Base-by-base conservation (phyloP, 2,888 invertebrate genomes). In the Drosophila tripunctata region DNA sequence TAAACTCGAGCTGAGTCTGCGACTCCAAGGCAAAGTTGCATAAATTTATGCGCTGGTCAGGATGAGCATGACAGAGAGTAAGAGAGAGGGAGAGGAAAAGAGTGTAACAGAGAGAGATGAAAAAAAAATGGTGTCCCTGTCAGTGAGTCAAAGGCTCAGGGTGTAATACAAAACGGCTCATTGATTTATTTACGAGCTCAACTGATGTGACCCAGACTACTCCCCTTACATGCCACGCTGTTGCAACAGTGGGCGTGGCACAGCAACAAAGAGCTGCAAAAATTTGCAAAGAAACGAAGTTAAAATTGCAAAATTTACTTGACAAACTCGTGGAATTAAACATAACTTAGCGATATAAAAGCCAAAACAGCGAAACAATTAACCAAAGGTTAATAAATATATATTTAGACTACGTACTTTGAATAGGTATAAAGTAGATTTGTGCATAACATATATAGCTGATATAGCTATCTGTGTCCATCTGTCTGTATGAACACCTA, bases 131-230 rank as follows among this genome's bases (percentile, higher is more conserved):
- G n/a, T 31, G 54, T 43, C 33, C 14, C 54, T 50, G 54, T 54
- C 60, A 54, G 17, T 55, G 55, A 44, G 44, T 61, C 63, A 12
- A 63, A 63, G 51, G 35, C 41, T 17, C 69, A 63, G 67, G 58
- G 61, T 75, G 84, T 78, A 80, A 78, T 82, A 87, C 83, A 77
- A 84, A 85, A 76, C 82, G 75, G 74, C 76, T 78, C 87, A 89
- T 89, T 89, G 89, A 90, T 89, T 88, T 89, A 89, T 89, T 90
- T 88, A 89, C 87, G 88, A 89, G 86, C 78, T 64, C 56, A 48
- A 44, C 75, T 75, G 72, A 78, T 80, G 80, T 52, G 36, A 41
- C 56, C 36, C 61, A 44, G 62, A 56, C 54, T 47, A 50, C 5
- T 31, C 10, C 33, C 30, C 4, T 10, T 10, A 3, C 10, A 8